Evolutionary conservation across 2,797 vertebrate genomes (phyloP), one percentile per base, ranked within the genome.

Genomic region (Tympanoctomys barrerae): DNA sequence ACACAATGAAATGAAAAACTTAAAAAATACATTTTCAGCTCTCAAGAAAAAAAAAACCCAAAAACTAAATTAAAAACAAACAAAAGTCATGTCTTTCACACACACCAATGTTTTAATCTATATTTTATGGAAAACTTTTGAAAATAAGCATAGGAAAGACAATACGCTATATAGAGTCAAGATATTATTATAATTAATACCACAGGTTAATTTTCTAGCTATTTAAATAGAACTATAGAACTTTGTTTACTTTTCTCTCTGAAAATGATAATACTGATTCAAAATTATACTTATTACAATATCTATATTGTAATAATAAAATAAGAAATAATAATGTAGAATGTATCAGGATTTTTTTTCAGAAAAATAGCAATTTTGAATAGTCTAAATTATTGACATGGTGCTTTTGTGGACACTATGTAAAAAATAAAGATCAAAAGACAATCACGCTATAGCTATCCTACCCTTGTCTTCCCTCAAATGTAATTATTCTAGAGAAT

Each of bases 401-500:
- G 31, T 66, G 92, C 90, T 89, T 92, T 97, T 91, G 54, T 94
- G 64, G 81, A 89, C 88, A 92, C 9, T 66, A 85, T 73, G 78
- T 85, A 96, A 81, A 75, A 94, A 95, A 96, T 77, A 77, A 92
- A 54, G 7, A 95, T 83, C 84, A 90, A 90, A 86, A 96, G 95
- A 90, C 62, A 73, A 95, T 68, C 31, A 86, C 49, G 36, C 75
- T 88, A 6, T 85, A 94, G 39, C 71, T 94, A 71, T 91, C 84
- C 19, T 59, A 87, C 8, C 42, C 57, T 73, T 68, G 85, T 94
- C 96, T 89, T 82, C 61, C 96, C 93, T 96, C 73, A 95, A 94
- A 97, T 97, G 59, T 89, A 96, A 68, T 66, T 93, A 94, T 98
- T 98, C 94, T 97, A 68, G 87, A 95, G 87, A 66, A 97, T 96